Percentiles rank a stretch among this genome's conserved stretches.
These are phyloP conservation scores for Choloepus hoffmanni DNA, from an alignment of 2,113 vertebrate genomes.

Conservation along the genomic window DNA sequence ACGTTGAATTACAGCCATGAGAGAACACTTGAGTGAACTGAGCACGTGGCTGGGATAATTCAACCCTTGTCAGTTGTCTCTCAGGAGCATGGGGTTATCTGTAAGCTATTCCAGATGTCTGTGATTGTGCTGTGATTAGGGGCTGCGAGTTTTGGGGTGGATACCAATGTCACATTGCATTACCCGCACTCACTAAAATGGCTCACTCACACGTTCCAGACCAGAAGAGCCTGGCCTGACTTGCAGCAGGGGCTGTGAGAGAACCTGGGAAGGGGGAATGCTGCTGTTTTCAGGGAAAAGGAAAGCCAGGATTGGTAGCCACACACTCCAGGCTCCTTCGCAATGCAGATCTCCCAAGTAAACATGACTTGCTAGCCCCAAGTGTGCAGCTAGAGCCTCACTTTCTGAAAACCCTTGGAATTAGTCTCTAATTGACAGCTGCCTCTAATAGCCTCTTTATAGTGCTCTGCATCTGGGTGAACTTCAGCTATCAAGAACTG, in stretches of 20 bases:
- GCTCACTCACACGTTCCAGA: not conserved
- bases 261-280: not conserved
- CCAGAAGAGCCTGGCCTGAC: not conserved
- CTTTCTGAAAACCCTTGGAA: slow-evolving; percentile 48
- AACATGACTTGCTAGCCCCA: not conserved
- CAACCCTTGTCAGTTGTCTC: slow-evolving; percentile 61
- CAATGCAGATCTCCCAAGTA: not conserved
- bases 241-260: not conserved
- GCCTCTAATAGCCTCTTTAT: slow-evolving; percentile 68
- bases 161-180: slow-evolving; percentile 2
- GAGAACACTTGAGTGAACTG: slow-evolving; percentile 51
- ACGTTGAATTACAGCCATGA: slow-evolving; percentile 62
- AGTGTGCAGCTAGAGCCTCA: slow-evolving; percentile 9
- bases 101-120: slow-evolving; percentile 57
- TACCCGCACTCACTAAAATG: not conserved
- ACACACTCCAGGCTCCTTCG: not conserved
- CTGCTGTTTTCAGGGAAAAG: not conserved
- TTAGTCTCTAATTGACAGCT: slow-evolving; percentile 64
- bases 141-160: slow-evolving; percentile 44
- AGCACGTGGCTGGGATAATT: slow-evolving; percentile 66
- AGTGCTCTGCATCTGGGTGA: slow-evolving; percentile 80
- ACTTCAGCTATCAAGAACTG: slow-evolving; percentile 67
- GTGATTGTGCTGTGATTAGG: slow-evolving; percentile 68
- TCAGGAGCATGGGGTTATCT: not conserved
- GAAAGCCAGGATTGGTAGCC: not conserved